phyloP scores from a whole-genome alignment of 2,113 vertebrate species.

The Oplegnathus fasciatus region DNA sequence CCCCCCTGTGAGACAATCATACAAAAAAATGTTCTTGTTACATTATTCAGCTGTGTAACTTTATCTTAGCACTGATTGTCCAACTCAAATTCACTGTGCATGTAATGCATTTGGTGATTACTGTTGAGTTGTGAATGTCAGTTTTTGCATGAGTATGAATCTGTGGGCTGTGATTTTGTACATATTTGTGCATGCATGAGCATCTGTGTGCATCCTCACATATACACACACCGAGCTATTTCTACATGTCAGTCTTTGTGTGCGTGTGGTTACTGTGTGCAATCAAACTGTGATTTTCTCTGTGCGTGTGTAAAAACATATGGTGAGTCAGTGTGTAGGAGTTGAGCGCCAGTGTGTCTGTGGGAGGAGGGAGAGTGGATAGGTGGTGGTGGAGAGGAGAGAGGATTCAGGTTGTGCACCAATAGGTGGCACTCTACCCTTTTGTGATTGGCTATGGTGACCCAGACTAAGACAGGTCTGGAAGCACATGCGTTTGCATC shows the following conservation, averaged over 20 bases:
- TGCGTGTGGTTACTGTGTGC: constrained; percentile 20
- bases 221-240: neutral
- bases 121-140: neutral
- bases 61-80: neutral
- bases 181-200: constrained; percentile 12
- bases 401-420: constrained; percentile 74
- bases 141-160: neutral
- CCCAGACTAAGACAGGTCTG: constrained; percentile 53
- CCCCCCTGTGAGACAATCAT: neutral
- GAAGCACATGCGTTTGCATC: constrained; percentile 12
- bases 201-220: constrained; percentile 24
- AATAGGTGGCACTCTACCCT: constrained; percentile 88
- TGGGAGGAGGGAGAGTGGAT: constrained; percentile 59
- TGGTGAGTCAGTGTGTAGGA: constrained; percentile 82
- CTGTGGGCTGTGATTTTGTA: neutral
- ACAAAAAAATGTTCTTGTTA: neutral
- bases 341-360: constrained; percentile 56
- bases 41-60: neutral
- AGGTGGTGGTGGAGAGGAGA: constrained; percentile 39
- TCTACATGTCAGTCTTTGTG: constrained; percentile 34
- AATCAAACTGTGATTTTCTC: constrained; percentile 62
- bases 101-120: neutral
- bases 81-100: neutral
- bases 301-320: constrained; percentile 71
- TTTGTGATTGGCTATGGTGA: constrained; percentile 77